A percentile compares a stretch with the other conserved stretches of the same genome.
Evolutionary conservation across 2,113 vertebrate genomes (phyloP).

Genomic region (Periophthalmus modestus): DNA sequence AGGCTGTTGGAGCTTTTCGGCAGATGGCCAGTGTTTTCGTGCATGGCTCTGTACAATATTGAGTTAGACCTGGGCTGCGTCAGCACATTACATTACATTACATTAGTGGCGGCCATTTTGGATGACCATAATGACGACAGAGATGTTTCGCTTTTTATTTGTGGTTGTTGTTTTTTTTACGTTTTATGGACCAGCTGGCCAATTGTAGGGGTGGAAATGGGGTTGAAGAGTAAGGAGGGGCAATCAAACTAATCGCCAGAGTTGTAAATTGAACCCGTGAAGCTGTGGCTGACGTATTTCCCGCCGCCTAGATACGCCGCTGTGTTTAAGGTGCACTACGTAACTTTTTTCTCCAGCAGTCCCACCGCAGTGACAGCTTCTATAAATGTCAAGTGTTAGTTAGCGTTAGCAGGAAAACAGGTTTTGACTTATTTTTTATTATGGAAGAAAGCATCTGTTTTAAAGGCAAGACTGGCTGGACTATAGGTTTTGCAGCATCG

Average conservation of each 20-base stretch:
- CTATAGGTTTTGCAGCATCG: background rate
- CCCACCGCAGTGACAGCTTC: conserved; percentile 35
- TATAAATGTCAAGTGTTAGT: conserved; percentile 35
- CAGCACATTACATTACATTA: conserved; percentile 42
- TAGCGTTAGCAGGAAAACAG: conserved; percentile 31
- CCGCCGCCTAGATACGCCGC: too few species aligned
- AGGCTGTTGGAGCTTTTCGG: conserved; percentile 37
- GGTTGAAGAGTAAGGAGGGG: too few species aligned
- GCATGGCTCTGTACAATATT: conserved; percentile 31
- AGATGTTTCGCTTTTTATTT: too few species aligned
- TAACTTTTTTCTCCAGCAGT: too few species aligned
- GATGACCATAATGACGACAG: conserved; percentile 17
- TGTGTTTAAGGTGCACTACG: too few species aligned
- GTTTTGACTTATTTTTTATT: conserved; percentile 3
- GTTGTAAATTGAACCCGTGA: too few species aligned
- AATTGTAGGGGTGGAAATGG: background rate
- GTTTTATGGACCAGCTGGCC: background rate
- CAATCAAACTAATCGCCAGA: too few species aligned
- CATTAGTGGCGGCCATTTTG: conserved; percentile 35
- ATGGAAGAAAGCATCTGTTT: conserved; percentile 9
- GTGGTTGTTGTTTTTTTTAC: conserved; percentile 6
- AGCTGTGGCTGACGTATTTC: too few species aligned
- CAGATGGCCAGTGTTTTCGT: background rate
- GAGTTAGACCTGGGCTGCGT: conserved; percentile 47
- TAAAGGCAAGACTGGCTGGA: background rate